Evolutionary conservation across 2,113 vertebrate genomes (phyloP).

Genomic region (Burhinus oedicnemus): DNA sequence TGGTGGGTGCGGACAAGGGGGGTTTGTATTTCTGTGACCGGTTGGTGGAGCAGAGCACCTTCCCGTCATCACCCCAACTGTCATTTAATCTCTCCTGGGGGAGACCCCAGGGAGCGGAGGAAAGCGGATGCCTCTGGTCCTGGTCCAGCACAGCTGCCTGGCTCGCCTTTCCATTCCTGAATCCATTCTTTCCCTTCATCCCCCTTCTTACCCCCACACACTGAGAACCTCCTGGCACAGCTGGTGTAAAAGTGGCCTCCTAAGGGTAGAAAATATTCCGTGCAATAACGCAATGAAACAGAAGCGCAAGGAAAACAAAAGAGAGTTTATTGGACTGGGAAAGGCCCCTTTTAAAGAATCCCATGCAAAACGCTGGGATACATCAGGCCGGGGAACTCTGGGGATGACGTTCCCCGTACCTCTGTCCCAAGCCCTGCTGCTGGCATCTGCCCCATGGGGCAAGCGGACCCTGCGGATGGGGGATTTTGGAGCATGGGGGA

Average conservation of each 20-base stretch:
- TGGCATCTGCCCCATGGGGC: rapidly evolving
- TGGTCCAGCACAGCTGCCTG: neutral
- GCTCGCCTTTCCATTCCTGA: neutral
- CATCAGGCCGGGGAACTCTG: rapidly evolving
- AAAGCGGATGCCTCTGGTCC: neutral
- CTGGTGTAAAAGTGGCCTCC: neutral
- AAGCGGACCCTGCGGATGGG: rapidly evolving
- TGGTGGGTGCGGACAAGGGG: rapidly evolving
- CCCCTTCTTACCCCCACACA: rapidly evolving
- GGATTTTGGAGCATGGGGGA: neutral
- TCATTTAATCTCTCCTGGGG: neutral
- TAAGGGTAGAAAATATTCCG: neutral
- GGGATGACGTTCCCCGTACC: neutral
- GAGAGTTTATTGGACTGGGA: rapidly evolving
- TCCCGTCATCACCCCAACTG: neutral
- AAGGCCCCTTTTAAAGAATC: neutral
- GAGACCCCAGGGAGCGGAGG: rapidly evolving
- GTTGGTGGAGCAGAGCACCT: neutral
- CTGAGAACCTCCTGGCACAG: rapidly evolving
- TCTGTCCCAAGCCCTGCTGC: rapidly evolving
- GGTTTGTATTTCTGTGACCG: rapidly evolving
- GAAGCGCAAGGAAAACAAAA: neutral
- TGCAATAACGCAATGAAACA: neutral
- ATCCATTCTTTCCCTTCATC: neutral
- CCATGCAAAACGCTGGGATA: neutral